Percentiles rank a stretch among this genome's conserved stretches.
These are phyloP conservation scores for Steatocranus sp. DNA, from an alignment of 2,797 vertebrate genomes.

Conservation along the genomic window DNA sequence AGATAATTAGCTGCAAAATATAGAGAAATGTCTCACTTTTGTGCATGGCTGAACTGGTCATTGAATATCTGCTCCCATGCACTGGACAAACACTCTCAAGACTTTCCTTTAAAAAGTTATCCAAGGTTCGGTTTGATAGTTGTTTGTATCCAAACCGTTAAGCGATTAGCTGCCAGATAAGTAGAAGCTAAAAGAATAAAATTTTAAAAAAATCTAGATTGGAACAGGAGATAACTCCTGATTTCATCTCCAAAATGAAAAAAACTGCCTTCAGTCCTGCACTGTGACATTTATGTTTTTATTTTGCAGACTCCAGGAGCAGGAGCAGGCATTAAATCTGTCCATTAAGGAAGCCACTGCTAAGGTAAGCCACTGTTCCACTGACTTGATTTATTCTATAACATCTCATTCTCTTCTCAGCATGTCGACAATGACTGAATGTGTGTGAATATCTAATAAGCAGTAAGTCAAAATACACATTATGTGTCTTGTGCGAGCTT, in stretches of 20 bases:
- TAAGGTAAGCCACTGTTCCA: conserved; percentile 78
- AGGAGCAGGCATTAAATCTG: conserved; percentile 74
- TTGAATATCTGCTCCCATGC: not conserved
- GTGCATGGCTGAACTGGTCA: not conserved
- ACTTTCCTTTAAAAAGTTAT: not conserved
- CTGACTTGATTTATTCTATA: not conserved
- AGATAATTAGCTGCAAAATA: not conserved
- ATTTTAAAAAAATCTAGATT: not conserved
- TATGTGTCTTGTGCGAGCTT: not conserved
- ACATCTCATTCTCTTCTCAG: not conserved
- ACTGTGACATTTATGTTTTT: not conserved
- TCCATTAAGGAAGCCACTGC: conserved; percentile 83
- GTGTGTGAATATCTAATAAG: conserved; percentile 27
- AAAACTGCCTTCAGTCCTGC: not conserved
- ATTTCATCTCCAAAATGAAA: not conserved
- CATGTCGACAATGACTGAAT: conserved; percentile 4
- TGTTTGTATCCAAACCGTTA: not conserved
- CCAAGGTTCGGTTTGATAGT: not conserved
- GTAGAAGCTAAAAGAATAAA: not conserved
- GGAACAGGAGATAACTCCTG: not conserved
- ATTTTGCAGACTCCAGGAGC: conserved; percentile 84
- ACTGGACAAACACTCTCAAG: not conserved
- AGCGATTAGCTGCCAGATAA: not conserved
- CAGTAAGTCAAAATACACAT: conserved; percentile 15
- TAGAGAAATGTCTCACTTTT: not conserved